Evolutionary conservation across 1,140 invertebrate genomes (phyloP).

Genomic region (Pachypsylla venusta): DNA sequence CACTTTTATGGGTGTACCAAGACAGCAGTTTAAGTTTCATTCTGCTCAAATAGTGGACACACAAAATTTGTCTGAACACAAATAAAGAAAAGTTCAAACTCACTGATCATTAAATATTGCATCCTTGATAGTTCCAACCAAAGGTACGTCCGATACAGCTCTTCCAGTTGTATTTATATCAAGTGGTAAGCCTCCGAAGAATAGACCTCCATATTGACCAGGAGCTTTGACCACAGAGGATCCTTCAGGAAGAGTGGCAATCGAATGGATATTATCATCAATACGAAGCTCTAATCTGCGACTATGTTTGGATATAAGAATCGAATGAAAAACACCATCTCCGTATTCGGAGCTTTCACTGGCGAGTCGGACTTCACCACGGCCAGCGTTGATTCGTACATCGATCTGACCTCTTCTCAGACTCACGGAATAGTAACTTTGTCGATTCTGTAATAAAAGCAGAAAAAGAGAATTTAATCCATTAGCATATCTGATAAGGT

Average conservation of each 20-base stretch:
- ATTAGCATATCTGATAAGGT: no score
- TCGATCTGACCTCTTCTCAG: constrained; percentile 46
- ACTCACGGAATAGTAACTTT: constrained; percentile 52
- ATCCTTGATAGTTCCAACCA: constrained; percentile 63
- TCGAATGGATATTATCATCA: constrained; percentile 43
- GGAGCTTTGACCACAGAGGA: constrained; percentile 37
- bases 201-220: constrained; percentile 31
- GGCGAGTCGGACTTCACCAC: constrained; percentile 37
- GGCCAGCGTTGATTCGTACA: constrained; percentile 49
- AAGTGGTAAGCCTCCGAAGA: constrained; percentile 36
- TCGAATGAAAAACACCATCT: constrained; percentile 34
- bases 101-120: constrained; percentile 62
- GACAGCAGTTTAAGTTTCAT: no score
- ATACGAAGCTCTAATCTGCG: constrained; percentile 45
- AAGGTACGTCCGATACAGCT: constrained; percentile 35
- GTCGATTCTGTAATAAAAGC: constrained; percentile 28
- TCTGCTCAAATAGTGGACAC: background rate
- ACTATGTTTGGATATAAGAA: constrained; percentile 34
- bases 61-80: background rate
- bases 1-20: no score
- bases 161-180: constrained; percentile 37
- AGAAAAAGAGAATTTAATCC: no score
- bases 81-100: constrained; percentile 27
- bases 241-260: constrained; percentile 36
- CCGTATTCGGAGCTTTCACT: constrained; percentile 27